Evolutionary conservation across 1,140 invertebrate species (phyloP), one percentile per base, ranked within the genome.

Genomic region (Leucophenga varia): DNA sequence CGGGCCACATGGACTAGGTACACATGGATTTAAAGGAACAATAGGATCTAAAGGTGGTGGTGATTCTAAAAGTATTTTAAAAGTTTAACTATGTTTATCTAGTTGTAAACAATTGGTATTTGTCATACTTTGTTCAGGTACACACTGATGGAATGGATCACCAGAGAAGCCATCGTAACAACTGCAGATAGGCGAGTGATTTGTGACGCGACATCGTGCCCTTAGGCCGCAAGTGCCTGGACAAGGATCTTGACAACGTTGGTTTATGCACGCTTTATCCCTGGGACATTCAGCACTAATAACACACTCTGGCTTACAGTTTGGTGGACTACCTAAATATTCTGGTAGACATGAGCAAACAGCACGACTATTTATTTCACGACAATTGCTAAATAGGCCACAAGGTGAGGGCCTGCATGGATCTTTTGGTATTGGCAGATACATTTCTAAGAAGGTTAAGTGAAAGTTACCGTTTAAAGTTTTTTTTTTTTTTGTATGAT

Each of bases 341-440:
- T 87, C 83, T 45, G 84, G 80, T 55, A 86, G 81, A 67, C 91
- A 94, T 20, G 88, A 86, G 63, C 90, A 94, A 32, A 90, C 85
- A 8, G 89, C 86, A 59, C 86, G 84, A 47, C 84, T 81, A 39
- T 86, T 85, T 45, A 84, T 79, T 38, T 83, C 80, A 30, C 84
- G 82, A 73, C 90, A 92, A 58, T 84, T 84, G 74, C 88, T 90
- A 70, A 88, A 90, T 8, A 87, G 81, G 43, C 89, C 89, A 76
- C 90, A 92, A 35, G 89, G 89, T 34, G 89, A 89, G 52, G 88
- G 88, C 70, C 82, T 74, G 70, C 89, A 91, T 8, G 88, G 89
- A 74, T 90, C 80, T 54, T 64, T 77, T 34, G 81, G 77, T 55
- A 72, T 74, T 74, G 74, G 79, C 75, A 57, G 74, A 76, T 78